A percentile compares a stretch with the other conserved stretches of the same genome.
phyloP scores from a whole-genome alignment of 2,888 invertebrate genomes.

The Hipparchia sbordonii region DNA sequence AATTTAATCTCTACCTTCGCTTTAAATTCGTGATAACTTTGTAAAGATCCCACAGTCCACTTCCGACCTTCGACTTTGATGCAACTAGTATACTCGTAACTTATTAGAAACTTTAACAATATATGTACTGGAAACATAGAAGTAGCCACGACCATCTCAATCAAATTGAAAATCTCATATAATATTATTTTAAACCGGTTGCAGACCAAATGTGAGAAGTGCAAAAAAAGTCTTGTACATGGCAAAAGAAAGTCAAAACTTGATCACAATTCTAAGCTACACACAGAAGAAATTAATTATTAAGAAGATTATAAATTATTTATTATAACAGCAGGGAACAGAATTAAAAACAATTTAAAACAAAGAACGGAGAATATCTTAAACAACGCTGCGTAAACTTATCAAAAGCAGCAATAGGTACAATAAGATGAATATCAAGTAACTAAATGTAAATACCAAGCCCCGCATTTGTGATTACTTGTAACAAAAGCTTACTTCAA shows the following conservation, averaged over 20 bases:
- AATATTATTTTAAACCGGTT: background rate
- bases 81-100: slow-evolving; percentile 14
- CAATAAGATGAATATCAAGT: too few relatives aligned
- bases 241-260: too few relatives aligned
- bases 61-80: background rate
- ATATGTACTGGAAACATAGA: background rate
- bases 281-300: too few relatives aligned
- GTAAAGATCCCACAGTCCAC: background rate
- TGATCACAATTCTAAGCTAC: too few relatives aligned
- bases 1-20: slow-evolving; percentile 4
- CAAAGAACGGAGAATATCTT: too few relatives aligned
- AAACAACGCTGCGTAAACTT: too few relatives aligned
- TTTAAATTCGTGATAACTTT: slow-evolving; percentile 9
- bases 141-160: background rate
- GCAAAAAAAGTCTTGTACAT: too few relatives aligned
- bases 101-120: slow-evolving; percentile 5
- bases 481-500: slow-evolving; percentile 3
- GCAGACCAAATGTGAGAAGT: background rate
- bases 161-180: background rate
- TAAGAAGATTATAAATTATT: too few relatives aligned
- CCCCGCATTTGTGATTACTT: slow-evolving; percentile 5
- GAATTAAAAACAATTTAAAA: too few relatives aligned
- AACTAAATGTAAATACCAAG: background rate
- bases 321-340: too few relatives aligned
- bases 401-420: too few relatives aligned